Evolutionary conservation across 2,797 vertebrate species (phyloP), one percentile per base, ranked within the genome.

Genomic region (Acanthurus lineatus): DNA sequence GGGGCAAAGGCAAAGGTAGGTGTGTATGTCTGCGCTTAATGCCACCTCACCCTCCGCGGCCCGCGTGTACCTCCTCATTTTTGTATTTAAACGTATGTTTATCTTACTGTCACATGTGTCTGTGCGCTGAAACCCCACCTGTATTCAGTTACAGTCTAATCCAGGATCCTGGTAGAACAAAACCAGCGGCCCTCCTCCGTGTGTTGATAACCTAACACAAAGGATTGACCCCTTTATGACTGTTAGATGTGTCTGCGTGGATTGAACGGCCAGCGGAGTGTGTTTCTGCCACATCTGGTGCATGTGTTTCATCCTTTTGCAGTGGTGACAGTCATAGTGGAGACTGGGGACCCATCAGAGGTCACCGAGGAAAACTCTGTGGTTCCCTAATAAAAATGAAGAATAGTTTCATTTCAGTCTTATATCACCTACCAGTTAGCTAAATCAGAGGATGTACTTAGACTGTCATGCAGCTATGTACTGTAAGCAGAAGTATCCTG

Each of bases 121-220:
- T 47, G 15, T 17, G 56, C 4, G 61, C 52, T 74, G 19, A 51
- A 56, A 25, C 16, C 54, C 82, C 83, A 88, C 84, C 81, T 92
- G 88, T 69, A 67, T 79, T 86, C 80, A 54, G 69, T 91, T 88
- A 85, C 76, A 60, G 40, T 20, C 28, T 76, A 68, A 80, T 81
- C 69, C 69, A 9, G 48, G 65, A 68, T 71, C 63, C 71, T 56
- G 47, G 15, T 59, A 60, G 48, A 82, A 62, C 79, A 75, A n/a
- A 83, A 48, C 48, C 71, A 17, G 72, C 67, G 12, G 52, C 60
- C 45, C 20, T 0, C 0, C 56, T 59, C 67, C 2, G 6, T 58
- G 82, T 77, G 73, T 77, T 82, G 87, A 88, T 90, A 89, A 90
- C 82, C 84, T 49, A 53, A 86, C 74, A 79, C 70, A 70, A 74